Evolutionary conservation across 2,888 invertebrate genomes (phyloP).

Genomic region (Tipula vernalis): DNA sequence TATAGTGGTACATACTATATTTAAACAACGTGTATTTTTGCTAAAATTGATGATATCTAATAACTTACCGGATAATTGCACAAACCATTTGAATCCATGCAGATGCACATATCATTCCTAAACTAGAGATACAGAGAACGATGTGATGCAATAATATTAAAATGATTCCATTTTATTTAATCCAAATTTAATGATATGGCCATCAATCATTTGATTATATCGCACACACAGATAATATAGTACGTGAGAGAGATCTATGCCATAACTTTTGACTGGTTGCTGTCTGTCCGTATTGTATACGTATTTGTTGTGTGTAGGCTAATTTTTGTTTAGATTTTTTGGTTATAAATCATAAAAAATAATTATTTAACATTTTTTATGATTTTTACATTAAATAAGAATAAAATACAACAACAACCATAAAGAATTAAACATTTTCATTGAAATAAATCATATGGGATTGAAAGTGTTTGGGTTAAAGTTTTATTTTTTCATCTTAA

Average conservation of each 20-base stretch:
- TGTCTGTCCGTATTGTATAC: neutral
- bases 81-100: neutral
- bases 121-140: neutral
- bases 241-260: neutral
- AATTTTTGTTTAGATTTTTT: neutral
- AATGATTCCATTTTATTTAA: neutral
- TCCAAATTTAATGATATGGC: neutral
- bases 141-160: neutral
- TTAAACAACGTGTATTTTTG: neutral
- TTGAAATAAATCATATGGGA: neutral
- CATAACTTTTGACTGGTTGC: neutral
- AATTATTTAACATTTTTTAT: neutral
- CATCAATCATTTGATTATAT: neutral
- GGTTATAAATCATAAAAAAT: neutral
- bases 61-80: neutral
- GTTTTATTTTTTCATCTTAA: neutral
- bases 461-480: conserved; percentile 4
- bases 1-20: neutral
- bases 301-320: neutral
- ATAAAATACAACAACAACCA: neutral
- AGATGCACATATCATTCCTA: neutral
- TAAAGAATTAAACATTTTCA: neutral
- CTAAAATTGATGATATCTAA: neutral
- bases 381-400: neutral
- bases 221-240: neutral